Base-by-base conservation (phyloP, 2,888 invertebrate species). In the Chloroclystis v-ata region DNA sequence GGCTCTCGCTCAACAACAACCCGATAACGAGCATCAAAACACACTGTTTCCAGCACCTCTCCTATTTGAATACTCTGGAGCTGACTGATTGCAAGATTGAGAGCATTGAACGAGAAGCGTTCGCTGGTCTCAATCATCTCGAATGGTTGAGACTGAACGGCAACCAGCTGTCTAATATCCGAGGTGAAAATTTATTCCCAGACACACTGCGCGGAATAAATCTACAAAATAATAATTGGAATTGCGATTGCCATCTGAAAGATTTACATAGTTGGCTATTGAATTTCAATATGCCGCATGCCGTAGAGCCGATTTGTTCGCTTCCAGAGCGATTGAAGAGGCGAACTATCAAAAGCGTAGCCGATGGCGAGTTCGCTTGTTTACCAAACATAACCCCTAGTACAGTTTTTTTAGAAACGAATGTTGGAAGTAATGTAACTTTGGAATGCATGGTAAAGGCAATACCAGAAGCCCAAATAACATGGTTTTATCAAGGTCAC, bases 201-300 rank as follows among this genome's bases (percentile, higher is more conserved):
- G 91, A 92, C 52, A 91, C 92, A 38, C 83, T 96, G 60, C 92
- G 94, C 63, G 95, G 94, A 47, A 90, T 96, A 48, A 92, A 94
- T 65, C 83, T 97, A 59, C 93, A 96, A 74, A 93, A 93, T 73
- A 97, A 97, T 89, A 93, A 94, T 57, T 97, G 96, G 97, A 90
- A 92, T 60, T 97, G 97, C 79, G 95, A 96, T 78, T 97, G 97
- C 77, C 91, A 92, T 61, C 88, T 96, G 67, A 85, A 92, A 60
- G 92, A 94, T 64, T 83, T 96, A 67, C 92, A 94, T 69, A 82
- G 89, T 55, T 96, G 96, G 95, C 89, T 97, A 63, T 89, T 90
- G 58, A 91, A 91, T 69, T 92, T 93, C 70, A 93, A 92, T 67
- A 92, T 94, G 60, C 94, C 95, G 6, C 92, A 94, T 69, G 90